phyloP scores from a whole-genome alignment of 30 jellyfish, hydroid and myxozoan genomes.

The Hydractinia symbiolongicarpus region DNA sequence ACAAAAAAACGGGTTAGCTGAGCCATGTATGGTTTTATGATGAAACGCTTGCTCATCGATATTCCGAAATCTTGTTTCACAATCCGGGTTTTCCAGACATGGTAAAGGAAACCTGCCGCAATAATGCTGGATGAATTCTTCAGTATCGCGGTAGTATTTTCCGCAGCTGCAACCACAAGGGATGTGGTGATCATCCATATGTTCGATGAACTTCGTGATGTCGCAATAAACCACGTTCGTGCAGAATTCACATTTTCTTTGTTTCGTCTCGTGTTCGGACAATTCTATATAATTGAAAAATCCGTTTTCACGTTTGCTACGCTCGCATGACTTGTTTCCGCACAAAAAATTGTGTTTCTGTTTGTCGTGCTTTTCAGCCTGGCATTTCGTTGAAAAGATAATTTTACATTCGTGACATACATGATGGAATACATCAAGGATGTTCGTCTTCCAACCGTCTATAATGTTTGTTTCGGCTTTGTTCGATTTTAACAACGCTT shows the following conservation, averaged over 20 bases:
- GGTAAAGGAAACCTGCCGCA: conserved; percentile 74
- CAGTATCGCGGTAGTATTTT: conserved; percentile 53
- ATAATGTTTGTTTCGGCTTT: conserved; percentile 36
- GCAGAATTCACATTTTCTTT: conserved; percentile 66
- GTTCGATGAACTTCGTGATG: conserved; percentile 27
- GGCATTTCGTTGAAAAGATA: conserved; percentile 31
- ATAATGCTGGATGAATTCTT: conserved; percentile 71
- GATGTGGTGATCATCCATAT: conserved; percentile 49
- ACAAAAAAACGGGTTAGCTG: conserved; percentile 70
- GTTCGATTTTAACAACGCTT: conserved; percentile 68
- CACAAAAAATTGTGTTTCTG: conserved; percentile 61
- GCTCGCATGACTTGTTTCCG: conserved; percentile 71
- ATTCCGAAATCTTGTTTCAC: conserved; percentile 63
- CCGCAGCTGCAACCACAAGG: conserved; percentile 74
- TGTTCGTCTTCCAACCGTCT: conserved; percentile 48
- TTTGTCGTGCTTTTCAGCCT: conserved; percentile 70
- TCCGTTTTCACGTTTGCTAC: conserved; percentile 87
- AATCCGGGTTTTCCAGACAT: conserved; percentile 78
- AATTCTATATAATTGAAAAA: conserved; percentile 72
- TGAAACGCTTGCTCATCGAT: conserved; percentile 89
- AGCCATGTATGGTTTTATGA: conserved; percentile 72
- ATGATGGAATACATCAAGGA: conserved; percentile 63
- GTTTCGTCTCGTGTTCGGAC: conserved; percentile 55
- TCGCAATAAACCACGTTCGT: conserved; percentile 63
- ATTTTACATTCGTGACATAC: conserved; percentile 63